These are phyloP conservation scores for Odocoileus virginianus DNA, from an alignment of 2,113 vertebrate species.

Conservation along the genomic window DNA sequence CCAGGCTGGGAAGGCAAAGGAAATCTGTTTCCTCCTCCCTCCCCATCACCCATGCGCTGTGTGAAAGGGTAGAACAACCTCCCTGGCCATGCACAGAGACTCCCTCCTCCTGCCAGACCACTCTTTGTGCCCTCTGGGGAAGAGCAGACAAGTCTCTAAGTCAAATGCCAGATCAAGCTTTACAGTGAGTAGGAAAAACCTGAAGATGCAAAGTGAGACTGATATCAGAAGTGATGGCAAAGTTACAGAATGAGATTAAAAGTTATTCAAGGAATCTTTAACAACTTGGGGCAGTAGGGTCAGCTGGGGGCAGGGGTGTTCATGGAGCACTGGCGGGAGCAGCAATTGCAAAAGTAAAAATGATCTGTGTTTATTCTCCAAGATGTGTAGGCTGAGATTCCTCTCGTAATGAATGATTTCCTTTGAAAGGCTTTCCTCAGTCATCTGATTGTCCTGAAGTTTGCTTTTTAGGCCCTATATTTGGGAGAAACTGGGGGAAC, in stretches of 20 bases:
- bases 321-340: too few relatives aligned
- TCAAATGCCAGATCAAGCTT: background rate
- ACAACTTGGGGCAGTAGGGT: background rate
- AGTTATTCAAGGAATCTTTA: background rate
- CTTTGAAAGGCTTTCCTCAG: background rate
- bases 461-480: background rate
- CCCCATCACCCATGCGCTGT: too few relatives aligned
- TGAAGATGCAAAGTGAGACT: background rate
- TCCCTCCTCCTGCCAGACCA: background rate
- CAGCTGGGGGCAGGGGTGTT: too few relatives aligned
- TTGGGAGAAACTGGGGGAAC: background rate
- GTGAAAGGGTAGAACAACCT: background rate
- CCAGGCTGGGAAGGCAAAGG: background rate
- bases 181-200: background rate
- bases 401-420: background rate
- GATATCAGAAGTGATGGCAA: background rate
- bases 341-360: background rate
- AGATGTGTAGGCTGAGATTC: background rate
- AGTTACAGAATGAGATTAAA: background rate
- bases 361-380: background rate
- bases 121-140: background rate
- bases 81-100: rapidly evolving
- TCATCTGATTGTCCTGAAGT: background rate
- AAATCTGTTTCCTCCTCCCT: background rate
- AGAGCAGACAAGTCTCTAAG: background rate